A percentile compares a stretch with the other conserved stretches of the same genome.
Evolutionary conservation across 2,888 invertebrate species (phyloP).

Genomic region (Macaria notata): DNA sequence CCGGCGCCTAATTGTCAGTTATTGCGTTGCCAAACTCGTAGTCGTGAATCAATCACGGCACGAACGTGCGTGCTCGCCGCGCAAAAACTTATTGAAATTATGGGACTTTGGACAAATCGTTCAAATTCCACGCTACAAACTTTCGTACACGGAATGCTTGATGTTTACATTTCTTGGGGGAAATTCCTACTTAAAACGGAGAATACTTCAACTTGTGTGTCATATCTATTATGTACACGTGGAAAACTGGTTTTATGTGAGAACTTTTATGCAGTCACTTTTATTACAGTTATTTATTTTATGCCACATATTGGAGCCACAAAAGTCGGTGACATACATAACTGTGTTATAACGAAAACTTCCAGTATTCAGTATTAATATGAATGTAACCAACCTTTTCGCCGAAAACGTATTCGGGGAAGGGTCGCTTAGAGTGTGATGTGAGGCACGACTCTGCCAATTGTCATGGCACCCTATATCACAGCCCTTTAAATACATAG

Average conservation of each 20-base stretch:
- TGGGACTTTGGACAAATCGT: conserved; percentile 1
- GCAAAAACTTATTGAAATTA: conserved; percentile 11
- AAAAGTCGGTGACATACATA: too few species aligned
- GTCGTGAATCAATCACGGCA: conserved; percentile 19
- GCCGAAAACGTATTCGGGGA: too few species aligned
- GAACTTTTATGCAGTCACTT: too few species aligned
- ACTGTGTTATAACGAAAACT: too few species aligned
- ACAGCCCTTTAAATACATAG: neutral
- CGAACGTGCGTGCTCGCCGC: conserved; percentile 13
- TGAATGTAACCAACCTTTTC: too few species aligned
- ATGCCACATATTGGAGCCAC: too few species aligned
- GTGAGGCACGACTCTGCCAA: neutral
- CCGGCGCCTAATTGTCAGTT: conserved; percentile 30
- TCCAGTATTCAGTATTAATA: too few species aligned
- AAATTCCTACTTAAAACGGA: too few species aligned
- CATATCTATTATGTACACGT: neutral
- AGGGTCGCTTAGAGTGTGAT: too few species aligned
- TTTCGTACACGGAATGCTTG: neutral
- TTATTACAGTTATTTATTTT: too few species aligned
- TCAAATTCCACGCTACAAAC: conserved; percentile 1
- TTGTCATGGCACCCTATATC: neutral
- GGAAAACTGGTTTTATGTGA: neutral
- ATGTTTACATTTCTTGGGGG: neutral
- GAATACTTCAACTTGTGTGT: too few species aligned
- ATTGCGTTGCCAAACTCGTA: conserved; percentile 23